phyloP scores from a whole-genome alignment of 2,113 vertebrate genomes.

The Festucalex cinctus region DNA sequence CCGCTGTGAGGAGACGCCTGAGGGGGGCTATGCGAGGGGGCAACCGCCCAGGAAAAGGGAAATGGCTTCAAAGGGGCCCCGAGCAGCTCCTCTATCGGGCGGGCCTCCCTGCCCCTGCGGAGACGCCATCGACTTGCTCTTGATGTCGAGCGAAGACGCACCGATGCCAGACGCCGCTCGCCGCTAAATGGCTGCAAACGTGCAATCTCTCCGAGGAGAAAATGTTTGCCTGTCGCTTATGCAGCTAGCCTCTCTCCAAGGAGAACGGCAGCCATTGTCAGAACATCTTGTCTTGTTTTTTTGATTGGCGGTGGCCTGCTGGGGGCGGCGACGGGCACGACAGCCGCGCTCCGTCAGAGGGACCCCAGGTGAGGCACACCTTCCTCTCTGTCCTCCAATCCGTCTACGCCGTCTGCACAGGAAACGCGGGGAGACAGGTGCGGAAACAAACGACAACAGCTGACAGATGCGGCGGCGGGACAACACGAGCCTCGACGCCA shows the following conservation, averaged over 20 bases:
- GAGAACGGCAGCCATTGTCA: constrained; percentile 57
- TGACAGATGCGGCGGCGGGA: constrained; percentile 56
- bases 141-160: constrained; percentile 98
- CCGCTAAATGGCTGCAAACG: constrained; percentile 62
- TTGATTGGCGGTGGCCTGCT: constrained; percentile 62
- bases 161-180: constrained; percentile 55
- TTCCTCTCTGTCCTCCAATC: constrained; percentile 44
- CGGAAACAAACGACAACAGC: constrained; percentile 61
- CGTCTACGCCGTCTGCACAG: constrained; percentile 42
- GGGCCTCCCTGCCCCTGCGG: constrained; percentile 84
- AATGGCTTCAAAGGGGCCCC: constrained; percentile 98
- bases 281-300: constrained; percentile 53
- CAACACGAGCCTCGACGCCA: constrained; percentile 33
- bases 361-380: constrained; percentile 56
- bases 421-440: constrained; percentile 58
- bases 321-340: constrained; percentile 62
- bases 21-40: constrained; percentile 88
- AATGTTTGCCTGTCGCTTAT: constrained; percentile 41
- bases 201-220: constrained; percentile 53
- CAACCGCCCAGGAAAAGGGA: constrained; percentile 95
- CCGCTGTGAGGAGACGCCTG: constrained; percentile 96
- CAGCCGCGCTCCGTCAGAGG: constrained; percentile 55
- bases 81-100: constrained; percentile 92
- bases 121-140: constrained; percentile 98
- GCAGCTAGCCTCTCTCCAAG: constrained; percentile 50